phyloP scores from a whole-genome alignment of 1,140 invertebrate species.

The Diabrotica undecimpunctata region DNA sequence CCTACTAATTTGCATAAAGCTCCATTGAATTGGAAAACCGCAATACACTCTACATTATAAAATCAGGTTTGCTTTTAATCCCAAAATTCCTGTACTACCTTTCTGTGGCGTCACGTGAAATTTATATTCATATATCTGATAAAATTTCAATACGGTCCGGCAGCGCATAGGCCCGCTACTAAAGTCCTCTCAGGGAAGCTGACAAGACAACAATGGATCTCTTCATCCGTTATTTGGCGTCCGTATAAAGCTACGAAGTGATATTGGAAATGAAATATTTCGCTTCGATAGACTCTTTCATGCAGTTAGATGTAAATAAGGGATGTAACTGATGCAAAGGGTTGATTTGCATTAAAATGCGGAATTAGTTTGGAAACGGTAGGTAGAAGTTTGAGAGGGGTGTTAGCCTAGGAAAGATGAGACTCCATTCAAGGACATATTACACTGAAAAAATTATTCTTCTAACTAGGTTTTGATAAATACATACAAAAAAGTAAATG shows the following conservation, averaged over 20 bases:
- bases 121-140: constrained; percentile 30
- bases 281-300: constrained; percentile 45
- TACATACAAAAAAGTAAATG: too few relatives aligned
- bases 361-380: constrained; percentile 26
- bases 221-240: constrained; percentile 40
- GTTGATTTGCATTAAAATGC: constrained; percentile 33
- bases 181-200: constrained; percentile 24
- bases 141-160: constrained; percentile 40
- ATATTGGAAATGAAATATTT: constrained; percentile 48
- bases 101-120: too few relatives aligned
- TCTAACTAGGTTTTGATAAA: too few relatives aligned
- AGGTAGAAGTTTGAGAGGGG: too few relatives aligned
- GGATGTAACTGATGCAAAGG: constrained; percentile 40
- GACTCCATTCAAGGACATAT: neutral
- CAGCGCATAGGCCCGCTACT: constrained; percentile 9
- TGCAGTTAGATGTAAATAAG: constrained; percentile 42
- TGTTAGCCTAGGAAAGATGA: neutral
- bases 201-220: constrained; percentile 43
- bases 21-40: too few relatives aligned
- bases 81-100: too few relatives aligned
- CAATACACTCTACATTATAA: too few relatives aligned
- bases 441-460: too few relatives aligned
- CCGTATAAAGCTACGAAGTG: constrained; percentile 40
- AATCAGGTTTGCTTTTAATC: too few relatives aligned
- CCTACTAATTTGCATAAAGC: too few relatives aligned